Percentiles rank a stretch among this genome's conserved stretches.
Conservation (phyloP, 2,113 vertebrate genomes). For the Colistium nudipinnis region DNA sequence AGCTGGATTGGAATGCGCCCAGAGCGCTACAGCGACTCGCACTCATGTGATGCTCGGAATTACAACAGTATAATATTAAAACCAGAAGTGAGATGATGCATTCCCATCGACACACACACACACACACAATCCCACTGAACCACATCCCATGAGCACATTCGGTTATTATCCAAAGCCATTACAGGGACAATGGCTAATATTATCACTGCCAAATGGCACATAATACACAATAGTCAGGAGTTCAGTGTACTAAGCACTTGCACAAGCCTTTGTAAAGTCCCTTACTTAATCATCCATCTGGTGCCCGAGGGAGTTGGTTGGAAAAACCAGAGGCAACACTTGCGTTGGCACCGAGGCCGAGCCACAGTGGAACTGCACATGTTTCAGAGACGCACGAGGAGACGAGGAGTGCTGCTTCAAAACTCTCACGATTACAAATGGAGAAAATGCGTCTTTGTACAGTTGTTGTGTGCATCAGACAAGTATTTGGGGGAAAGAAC, state of each 20-base stretch:
- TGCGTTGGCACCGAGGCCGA: slow-evolving; percentile 39
- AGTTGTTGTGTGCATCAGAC: not conserved
- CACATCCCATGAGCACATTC: slow-evolving; percentile 70
- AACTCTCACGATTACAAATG: slow-evolving; percentile 12
- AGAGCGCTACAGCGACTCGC: slow-evolving; percentile 5
- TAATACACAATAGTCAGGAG: slow-evolving; percentile 77
- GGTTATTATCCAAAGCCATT: slow-evolving; percentile 74
- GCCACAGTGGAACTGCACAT: slow-evolving; percentile 41
- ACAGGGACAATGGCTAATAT: slow-evolving; percentile 70
- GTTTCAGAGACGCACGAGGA: slow-evolving; percentile 39
- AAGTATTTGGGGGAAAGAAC: slow-evolving; percentile 11
- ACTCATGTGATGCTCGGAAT: slow-evolving; percentile 27
- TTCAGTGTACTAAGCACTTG: slow-evolving; percentile 74
- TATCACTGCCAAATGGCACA: slow-evolving; percentile 75
- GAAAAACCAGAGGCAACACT: slow-evolving; percentile 64
- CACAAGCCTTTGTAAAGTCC: slow-evolving; percentile 75
- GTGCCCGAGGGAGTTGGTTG: slow-evolving; percentile 64
- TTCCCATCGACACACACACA: slow-evolving; percentile 40
- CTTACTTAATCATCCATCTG: slow-evolving; percentile 79
- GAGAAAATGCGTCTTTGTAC: slow-evolving; percentile 3
- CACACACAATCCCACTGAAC: slow-evolving; percentile 59
- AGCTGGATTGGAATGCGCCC: slow-evolving; percentile 16
- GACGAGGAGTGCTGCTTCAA: slow-evolving; percentile 11
- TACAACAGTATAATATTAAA: slow-evolving; percentile 44
- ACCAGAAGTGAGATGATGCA: slow-evolving; percentile 52